Conservation (phyloP, 2,888 invertebrate species). For the Nemurella pictetii region DNA sequence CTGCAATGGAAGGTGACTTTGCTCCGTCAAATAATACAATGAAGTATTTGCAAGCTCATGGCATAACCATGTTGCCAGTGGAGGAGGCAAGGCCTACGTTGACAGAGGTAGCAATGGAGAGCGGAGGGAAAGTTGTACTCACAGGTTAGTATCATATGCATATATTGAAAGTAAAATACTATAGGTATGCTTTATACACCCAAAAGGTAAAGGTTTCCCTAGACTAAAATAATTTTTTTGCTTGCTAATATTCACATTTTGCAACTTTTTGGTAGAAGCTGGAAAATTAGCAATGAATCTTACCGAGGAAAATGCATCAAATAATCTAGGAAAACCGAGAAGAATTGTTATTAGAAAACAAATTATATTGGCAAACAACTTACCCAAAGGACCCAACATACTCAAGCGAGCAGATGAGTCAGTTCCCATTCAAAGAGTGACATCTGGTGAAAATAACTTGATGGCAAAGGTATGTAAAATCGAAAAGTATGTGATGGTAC, state of each 20-base stretch:
- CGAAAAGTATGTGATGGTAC: too few relatives aligned
- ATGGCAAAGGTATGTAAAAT: not conserved
- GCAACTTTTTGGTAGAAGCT: slow-evolving; percentile 59
- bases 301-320: slow-evolving; percentile 45
- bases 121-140: slow-evolving; percentile 81
- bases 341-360: slow-evolving; percentile 47
- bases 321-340: slow-evolving; percentile 15
- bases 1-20: not conserved
- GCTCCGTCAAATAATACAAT: slow-evolving; percentile 50
- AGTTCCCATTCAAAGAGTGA: not conserved
- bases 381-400: slow-evolving; percentile 37
- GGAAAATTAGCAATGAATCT: slow-evolving; percentile 74
- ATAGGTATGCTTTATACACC: too few relatives aligned
- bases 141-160: slow-evolving; percentile 52
- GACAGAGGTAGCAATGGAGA: slow-evolving; percentile 79
- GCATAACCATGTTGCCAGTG: slow-evolving; percentile 81
- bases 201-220: too few relatives aligned
- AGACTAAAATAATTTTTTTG: not conserved
- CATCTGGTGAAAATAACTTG: not conserved
- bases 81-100: slow-evolving; percentile 66
- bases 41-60: slow-evolving; percentile 78
- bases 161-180: too few relatives aligned
- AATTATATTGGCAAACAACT: slow-evolving; percentile 48
- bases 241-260: not conserved
- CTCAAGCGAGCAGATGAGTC: slow-evolving; percentile 35